Percentiles rank a stretch among this genome's conserved stretches.
Conservation (phyloP, 2,888 invertebrate species). For the Calameuta pallipes region DNA sequence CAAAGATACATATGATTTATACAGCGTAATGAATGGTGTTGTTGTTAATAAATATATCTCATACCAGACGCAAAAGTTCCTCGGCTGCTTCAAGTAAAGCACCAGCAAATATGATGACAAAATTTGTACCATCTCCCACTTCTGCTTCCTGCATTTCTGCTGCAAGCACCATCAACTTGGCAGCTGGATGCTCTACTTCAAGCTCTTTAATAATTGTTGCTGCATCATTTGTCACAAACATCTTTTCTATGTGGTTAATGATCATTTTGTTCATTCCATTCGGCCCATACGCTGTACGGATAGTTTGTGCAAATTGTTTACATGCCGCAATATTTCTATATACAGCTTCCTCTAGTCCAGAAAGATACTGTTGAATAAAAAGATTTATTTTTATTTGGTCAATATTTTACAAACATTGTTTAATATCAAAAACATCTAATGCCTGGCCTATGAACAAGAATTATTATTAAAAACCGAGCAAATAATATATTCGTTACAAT, state of each 20-base stretch:
- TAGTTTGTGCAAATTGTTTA: constrained; percentile 93
- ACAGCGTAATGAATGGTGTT: neutral
- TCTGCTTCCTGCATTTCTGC: constrained; percentile 99
- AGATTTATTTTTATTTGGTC: constrained; percentile 1
- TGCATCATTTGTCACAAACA: constrained; percentile 99
- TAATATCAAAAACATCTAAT: neutral
- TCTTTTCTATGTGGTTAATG: constrained; percentile 98
- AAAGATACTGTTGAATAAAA: constrained; percentile 72
- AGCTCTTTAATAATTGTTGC: constrained; percentile 96
- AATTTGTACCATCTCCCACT: constrained; percentile 99
- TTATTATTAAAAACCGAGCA: neutral
- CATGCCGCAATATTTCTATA: constrained; percentile 95
- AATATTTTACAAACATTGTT: neutral
- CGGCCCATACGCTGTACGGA: constrained; percentile 96
- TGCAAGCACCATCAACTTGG: constrained; percentile 94
- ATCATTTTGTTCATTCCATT: constrained; percentile 99
- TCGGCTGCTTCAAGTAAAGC: constrained; percentile 93
- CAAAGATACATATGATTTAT: neutral
- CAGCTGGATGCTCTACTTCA: constrained; percentile 98
- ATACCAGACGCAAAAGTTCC: constrained; percentile 86
- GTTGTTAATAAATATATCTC: neutral
- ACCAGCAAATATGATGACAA: constrained; percentile 94
- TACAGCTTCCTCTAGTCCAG: constrained; percentile 97
- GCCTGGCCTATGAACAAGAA: neutral
- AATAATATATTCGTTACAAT: neutral